A percentile compares a stretch with the other conserved stretches of the same genome.
Conservation (phyloP, 2,797 vertebrate species). For the Sebastiscus tertius region DNA sequence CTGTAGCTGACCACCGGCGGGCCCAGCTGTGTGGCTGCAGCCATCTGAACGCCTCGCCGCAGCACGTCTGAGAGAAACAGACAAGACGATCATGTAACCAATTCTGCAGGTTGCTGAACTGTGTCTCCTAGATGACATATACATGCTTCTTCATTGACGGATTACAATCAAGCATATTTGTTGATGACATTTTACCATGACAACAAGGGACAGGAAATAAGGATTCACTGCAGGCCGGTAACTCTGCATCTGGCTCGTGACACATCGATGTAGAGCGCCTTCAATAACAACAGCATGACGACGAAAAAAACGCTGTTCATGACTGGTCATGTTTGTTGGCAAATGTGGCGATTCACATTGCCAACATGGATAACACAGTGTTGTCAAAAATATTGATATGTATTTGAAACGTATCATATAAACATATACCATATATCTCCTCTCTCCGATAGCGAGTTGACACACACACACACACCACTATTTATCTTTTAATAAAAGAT, state of each 20-base stretch:
- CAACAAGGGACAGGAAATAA: neutral
- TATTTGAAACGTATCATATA: no score
- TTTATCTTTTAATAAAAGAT: no score
- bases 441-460: no score
- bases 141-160: neutral
- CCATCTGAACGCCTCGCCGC: constrained; percentile 34
- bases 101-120: neutral
- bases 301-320: neutral
- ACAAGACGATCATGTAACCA: neutral
- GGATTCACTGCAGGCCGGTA: neutral
- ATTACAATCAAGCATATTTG: constrained; percentile 9
- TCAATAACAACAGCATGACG: neutral
- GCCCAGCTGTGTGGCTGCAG: constrained; percentile 58
- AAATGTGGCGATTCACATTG: neutral
- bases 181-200: neutral
- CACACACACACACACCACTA: no score
- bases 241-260: constrained; percentile 15
- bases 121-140: neutral
- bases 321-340: neutral
- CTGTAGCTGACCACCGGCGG: constrained; percentile 62
- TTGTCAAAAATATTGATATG: no score
- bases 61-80: constrained; percentile 11
- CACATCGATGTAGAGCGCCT: neutral
- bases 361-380: neutral
- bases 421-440: no score